phyloP scores from a whole-genome alignment of 2,113 vertebrate species.

The Dermatemys mawii region DNA sequence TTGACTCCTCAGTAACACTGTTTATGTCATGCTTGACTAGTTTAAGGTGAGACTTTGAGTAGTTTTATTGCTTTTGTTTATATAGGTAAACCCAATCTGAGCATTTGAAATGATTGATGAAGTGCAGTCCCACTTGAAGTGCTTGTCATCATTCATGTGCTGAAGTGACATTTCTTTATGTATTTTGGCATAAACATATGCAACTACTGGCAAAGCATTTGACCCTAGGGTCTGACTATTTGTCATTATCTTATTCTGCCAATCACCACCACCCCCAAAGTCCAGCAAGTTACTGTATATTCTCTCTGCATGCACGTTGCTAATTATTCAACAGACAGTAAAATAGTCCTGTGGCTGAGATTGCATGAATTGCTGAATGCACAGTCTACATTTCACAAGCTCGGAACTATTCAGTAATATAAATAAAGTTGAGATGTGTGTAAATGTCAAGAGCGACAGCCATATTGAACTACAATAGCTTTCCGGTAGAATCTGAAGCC shows the following conservation, averaged over 20 bases:
- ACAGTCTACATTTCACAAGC: slow-evolving; percentile 71
- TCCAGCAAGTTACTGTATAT: slow-evolving; percentile 79
- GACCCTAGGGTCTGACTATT: slow-evolving; percentile 87
- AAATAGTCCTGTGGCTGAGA: slow-evolving; percentile 67
- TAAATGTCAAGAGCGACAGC: slow-evolving; percentile 70
- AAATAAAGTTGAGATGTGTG: slow-evolving; percentile 73
- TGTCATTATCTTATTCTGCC: slow-evolving; percentile 84
- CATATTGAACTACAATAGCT: slow-evolving; percentile 58
- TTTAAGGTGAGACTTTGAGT: slow-evolving; percentile 83
- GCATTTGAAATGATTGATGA: slow-evolving; percentile 88
- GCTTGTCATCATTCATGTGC: slow-evolving; percentile 87
- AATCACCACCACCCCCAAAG: slow-evolving; percentile 66
- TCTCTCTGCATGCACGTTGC: slow-evolving; percentile 67
- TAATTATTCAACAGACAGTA: slow-evolving; percentile 83
- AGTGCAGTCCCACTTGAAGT: slow-evolving; percentile 83
- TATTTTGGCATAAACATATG: slow-evolving; percentile 91
- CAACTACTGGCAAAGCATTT: slow-evolving; percentile 88
- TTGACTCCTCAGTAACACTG: slow-evolving; percentile 77
- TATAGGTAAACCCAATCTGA: slow-evolving; percentile 86
- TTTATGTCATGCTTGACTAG: slow-evolving; percentile 81
- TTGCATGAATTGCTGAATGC: slow-evolving; percentile 73
- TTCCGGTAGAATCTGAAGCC: slow-evolving; percentile 51
- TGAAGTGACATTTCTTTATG: slow-evolving; percentile 90
- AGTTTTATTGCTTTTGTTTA: slow-evolving; percentile 85
- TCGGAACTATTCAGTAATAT: slow-evolving; percentile 54